Percentiles rank a stretch among this genome's conserved stretches.
These are phyloP conservation scores for Alces alces DNA, from an alignment of 2,113 vertebrate genomes.

Conservation along the genomic window DNA sequence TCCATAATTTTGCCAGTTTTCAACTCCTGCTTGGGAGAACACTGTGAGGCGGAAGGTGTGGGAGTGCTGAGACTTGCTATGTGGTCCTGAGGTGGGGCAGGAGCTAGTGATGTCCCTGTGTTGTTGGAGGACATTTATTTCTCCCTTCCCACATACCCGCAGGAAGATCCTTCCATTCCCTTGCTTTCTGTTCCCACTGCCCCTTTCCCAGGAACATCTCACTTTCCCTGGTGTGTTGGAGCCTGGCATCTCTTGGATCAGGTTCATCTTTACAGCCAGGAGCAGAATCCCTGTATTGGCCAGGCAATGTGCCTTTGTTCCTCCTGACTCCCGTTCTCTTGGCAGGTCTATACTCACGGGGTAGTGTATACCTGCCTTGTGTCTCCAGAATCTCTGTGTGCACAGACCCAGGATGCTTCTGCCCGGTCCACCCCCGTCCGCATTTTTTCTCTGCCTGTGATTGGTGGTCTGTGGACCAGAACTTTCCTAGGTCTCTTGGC, in stretches of 20 bases:
- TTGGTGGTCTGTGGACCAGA: background rate
- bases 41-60: conserved; percentile 16
- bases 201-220: background rate
- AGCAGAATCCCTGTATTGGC: background rate
- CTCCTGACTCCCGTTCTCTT: background rate
- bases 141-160: background rate
- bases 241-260: background rate
- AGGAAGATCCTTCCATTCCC: background rate
- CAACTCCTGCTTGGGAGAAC: background rate
- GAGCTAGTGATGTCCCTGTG: conserved; percentile 28
- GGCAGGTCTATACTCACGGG: background rate
- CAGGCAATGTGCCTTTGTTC: background rate
- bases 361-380: fast-evolving
- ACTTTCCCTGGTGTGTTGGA: fast-evolving
- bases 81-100: conserved; percentile 32
- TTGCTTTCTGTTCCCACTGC: background rate
- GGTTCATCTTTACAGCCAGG: too few relatives aligned
- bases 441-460: background rate
- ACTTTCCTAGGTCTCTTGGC: background rate
- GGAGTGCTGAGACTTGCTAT: conserved; percentile 53
- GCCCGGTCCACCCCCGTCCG: background rate
- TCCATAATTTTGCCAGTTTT: conserved; percentile 35
- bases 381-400: background rate
- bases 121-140: background rate
- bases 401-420: too few relatives aligned